Evolutionary conservation across 1,140 invertebrate genomes (phyloP), one percentile per base, ranked within the genome.

Genomic region (Harlomillsia oculata): DNA sequence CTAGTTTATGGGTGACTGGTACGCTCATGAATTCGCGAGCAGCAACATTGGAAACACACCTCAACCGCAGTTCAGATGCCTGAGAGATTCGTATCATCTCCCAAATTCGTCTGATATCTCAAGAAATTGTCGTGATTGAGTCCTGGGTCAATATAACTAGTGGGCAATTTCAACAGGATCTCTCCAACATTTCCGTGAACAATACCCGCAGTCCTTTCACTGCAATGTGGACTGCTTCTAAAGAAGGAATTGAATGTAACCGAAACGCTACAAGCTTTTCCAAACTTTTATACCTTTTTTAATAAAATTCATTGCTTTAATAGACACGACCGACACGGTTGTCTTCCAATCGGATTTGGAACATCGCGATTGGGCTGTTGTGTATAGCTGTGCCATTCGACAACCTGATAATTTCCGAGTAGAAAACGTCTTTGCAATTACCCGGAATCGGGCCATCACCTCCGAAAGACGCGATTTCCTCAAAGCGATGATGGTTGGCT

Each of bases 401-500:
- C 20, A 41, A 5, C 44, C 43, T 25, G 28, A 50, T 3, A 28
- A 16, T 20, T 60, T 50, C 46, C 20, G 58, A 18, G 50, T 40
- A 5, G 58, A 60, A 44, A 43, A 29, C 6, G 29, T 32, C 1
- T 25, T 21, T 21, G 58, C 58, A 6, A 26, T 54, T 40, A 51
- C 52, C 23, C 49, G 58, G 3, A 30, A 36, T n/a, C 23, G 52
- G 13, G 30, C 36, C 1, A 54, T 60, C 11, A 21, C 18, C 16
- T 37, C 52, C 18, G 45, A 54, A 30, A 21, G 41, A 5, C 25
- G 58, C 28, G 23, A 45, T n/a, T 55, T 43, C 29, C 21, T 60
- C 2, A 60, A 60, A 34, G 58, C 58, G 18, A 32, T 60, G 13
- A 60, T 60, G 58, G 58, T 60, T 3, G 58, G 58, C 2, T 5